phyloP scores from a whole-genome alignment of 2,113 vertebrate species.

The Vimba vimba region DNA sequence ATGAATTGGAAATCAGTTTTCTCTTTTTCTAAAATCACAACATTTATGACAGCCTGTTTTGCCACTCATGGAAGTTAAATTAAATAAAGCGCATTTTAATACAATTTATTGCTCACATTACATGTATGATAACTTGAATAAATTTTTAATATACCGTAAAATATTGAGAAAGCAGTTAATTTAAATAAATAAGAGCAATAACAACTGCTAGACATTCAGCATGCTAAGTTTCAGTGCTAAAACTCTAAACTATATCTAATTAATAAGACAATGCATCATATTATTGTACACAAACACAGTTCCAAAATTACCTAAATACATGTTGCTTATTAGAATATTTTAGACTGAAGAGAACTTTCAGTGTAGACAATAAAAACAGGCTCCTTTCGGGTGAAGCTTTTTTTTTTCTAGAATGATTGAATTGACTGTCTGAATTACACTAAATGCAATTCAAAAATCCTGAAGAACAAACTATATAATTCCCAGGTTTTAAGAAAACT shows the following conservation, averaged over 20 bases:
- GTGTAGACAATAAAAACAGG: not conserved
- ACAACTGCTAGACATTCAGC: conserved; percentile 45
- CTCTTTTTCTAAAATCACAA: conserved; percentile 3
- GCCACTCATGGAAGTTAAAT: not conserved
- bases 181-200: conserved; percentile 51
- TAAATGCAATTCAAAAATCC: not conserved
- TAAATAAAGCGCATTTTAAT: conserved; percentile 12
- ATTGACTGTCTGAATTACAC: conserved; percentile 7
- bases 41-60: not conserved
- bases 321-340: conserved; percentile 36
- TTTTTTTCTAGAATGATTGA: not conserved
- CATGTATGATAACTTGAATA: conserved; percentile 34
- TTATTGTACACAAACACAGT: conserved; percentile 26
- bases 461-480: conserved; percentile 21
- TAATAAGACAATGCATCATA: conserved; percentile 33
- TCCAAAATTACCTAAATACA: conserved; percentile 37
- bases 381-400: not conserved
- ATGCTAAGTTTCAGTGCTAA: conserved; percentile 44
- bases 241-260: conserved; percentile 35
- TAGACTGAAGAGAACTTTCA: not conserved
- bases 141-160: conserved; percentile 44
- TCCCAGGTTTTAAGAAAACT: not conserved
- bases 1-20: not conserved
- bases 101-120: conserved; percentile 34
- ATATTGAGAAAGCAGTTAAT: conserved; percentile 73